Percentiles rank a stretch among this genome's conserved stretches.
These are phyloP conservation scores for Lordiphosa clarofinis DNA, from an alignment of 1,140 invertebrate species.

Conservation along the genomic window DNA sequence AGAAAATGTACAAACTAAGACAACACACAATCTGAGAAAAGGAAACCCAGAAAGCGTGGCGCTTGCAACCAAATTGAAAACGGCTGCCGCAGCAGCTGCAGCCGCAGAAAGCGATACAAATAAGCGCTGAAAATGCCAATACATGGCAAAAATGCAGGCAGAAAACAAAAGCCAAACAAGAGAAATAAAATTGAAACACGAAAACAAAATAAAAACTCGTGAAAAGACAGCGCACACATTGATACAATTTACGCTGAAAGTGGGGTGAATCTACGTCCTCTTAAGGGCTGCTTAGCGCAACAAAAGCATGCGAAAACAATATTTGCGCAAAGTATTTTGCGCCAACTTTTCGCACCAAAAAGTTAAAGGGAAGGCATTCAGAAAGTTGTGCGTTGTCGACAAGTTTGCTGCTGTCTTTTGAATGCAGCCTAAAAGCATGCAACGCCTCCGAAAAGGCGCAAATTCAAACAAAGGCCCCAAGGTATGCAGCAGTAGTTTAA, in stretches of 20 bases:
- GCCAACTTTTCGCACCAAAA: constrained; percentile 71
- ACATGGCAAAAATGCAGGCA: constrained; percentile 56
- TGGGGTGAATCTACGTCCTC: constrained; percentile 24
- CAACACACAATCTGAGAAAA: constrained; percentile 17
- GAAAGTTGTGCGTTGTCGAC: constrained; percentile 58
- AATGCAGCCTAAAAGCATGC: constrained; percentile 50
- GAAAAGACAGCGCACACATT: constrained; percentile 53
- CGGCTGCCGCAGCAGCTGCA: constrained; percentile 17
- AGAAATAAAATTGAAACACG: constrained; percentile 25
- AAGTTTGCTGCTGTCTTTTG: constrained; percentile 44
- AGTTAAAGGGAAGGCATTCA: constrained; percentile 73
- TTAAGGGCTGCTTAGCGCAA: constrained; percentile 63
- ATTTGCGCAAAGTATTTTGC: constrained; percentile 74
- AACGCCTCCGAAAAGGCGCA: constrained; percentile 10
- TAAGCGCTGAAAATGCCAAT: constrained; percentile 73
- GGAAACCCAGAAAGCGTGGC: constrained; percentile 42
- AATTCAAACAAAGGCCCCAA: constrained; percentile 19
- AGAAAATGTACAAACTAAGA: constrained; percentile 19
- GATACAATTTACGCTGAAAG: constrained; percentile 68
- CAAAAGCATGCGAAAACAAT: constrained; percentile 74
- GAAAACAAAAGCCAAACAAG: constrained; percentile 33
- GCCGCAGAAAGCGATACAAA: constrained; percentile 72
- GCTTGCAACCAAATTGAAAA: constrained; percentile 56
- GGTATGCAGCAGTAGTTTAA: constrained; percentile 30
- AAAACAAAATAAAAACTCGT: constrained; percentile 60